phyloP scores from a whole-genome alignment of 2,113 vertebrate genomes.

The Corythoichthys intestinalis region DNA sequence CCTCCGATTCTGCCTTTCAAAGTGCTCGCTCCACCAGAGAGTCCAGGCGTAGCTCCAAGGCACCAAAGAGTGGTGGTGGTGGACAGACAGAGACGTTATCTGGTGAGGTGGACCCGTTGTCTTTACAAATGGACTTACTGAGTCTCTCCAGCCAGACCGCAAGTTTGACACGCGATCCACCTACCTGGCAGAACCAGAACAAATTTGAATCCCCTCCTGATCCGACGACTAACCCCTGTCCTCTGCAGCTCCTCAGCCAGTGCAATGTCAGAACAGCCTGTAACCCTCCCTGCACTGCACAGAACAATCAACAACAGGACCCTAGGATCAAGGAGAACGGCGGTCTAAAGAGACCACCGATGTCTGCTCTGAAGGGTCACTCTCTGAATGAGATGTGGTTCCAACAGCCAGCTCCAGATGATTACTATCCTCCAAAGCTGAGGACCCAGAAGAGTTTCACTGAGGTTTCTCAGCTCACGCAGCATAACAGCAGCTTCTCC shows the following conservation, averaged over 20 bases:
- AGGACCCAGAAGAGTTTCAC: constrained; percentile 87
- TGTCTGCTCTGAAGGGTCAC: constrained; percentile 84
- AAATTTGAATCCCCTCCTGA: constrained; percentile 79
- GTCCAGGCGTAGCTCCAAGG: constrained; percentile 88
- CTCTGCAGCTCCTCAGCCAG: constrained; percentile 90
- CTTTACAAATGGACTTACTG: constrained; percentile 95
- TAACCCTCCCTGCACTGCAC: constrained; percentile 70
- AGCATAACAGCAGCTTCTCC: constrained; percentile 76
- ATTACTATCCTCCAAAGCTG: constrained; percentile 83
- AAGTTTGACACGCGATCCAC: constrained; percentile 87
- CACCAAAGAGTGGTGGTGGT: constrained; percentile 78
- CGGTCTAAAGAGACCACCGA: constrained; percentile 81
- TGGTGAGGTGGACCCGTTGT: constrained; percentile 90
- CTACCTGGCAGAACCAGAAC: constrained; percentile 82
- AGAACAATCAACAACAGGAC: constrained; percentile 72
- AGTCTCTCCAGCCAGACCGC: constrained; percentile 94
- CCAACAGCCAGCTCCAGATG: constrained; percentile 77
- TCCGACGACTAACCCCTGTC: constrained; percentile 69
- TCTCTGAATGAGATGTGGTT: constrained; percentile 85
- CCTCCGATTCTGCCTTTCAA: constrained; percentile 93
- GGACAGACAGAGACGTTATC: constrained; percentile 80
- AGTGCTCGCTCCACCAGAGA: constrained; percentile 91
- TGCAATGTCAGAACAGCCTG: constrained; percentile 89
- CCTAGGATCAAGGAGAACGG: constrained; percentile 80
- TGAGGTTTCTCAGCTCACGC: constrained; percentile 74